These are phyloP conservation scores for Drosophila ohnishii DNA, from an alignment of 1,140 invertebrate species.

Conservation along the genomic window DNA sequence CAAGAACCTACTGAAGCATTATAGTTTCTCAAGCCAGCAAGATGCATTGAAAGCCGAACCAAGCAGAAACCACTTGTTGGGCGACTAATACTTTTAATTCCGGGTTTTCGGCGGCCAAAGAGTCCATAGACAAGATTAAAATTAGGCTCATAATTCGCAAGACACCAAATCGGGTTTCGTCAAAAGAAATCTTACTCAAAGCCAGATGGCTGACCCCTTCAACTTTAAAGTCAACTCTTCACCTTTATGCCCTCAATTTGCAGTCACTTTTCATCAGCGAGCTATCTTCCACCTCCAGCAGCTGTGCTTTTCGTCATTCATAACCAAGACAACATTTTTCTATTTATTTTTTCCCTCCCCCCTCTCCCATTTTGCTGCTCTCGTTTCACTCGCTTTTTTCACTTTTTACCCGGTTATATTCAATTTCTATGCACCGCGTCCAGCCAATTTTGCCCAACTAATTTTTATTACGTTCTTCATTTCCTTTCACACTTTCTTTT, in stretches of 20 bases:
- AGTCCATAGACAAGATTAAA: background rate
- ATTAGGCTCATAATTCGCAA: background rate
- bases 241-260: conserved; percentile 56
- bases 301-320: conserved; percentile 48
- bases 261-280: conserved; percentile 46
- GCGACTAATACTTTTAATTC: background rate
- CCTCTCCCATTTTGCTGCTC: background rate
- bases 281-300: conserved; percentile 20
- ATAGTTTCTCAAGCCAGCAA: too few species aligned
- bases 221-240: conserved; percentile 62
- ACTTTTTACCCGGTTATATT: conserved; percentile 53
- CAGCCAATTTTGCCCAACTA: conserved; percentile 68
- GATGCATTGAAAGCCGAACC: background rate
- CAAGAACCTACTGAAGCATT: too few species aligned
- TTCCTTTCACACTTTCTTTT: conserved; percentile 42
- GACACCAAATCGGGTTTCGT: conserved; percentile 36
- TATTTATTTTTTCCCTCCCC: conserved; percentile 13
- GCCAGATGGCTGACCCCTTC: conserved; percentile 15
- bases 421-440: conserved; percentile 72
- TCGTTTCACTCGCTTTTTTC: conserved; percentile 18
- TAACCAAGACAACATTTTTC: conserved; percentile 45
- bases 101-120: background rate
- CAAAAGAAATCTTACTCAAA: conserved; percentile 57
- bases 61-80: too few species aligned
- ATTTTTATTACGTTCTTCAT: conserved; percentile 60